Evolutionary conservation across 2,888 invertebrate species (phyloP), one percentile per base, ranked within the genome.

Genomic region (Seladonia tumulorum): DNA sequence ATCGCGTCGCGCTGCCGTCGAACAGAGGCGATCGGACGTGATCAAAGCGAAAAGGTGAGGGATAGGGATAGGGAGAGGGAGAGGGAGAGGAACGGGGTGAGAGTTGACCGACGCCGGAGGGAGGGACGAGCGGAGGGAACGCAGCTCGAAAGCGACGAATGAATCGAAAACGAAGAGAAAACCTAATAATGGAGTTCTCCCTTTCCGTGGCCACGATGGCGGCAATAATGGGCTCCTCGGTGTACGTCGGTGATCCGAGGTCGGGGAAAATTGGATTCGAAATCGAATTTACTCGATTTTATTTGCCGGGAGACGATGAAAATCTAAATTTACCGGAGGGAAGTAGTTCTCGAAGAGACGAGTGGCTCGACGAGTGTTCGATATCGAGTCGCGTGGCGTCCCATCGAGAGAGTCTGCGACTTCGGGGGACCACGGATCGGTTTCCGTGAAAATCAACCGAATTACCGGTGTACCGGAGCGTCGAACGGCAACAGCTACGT

Each of bases 201-300:
- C 80, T 85, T 77, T 77, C 63, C 71, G 72, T 78, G 82, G 57
- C 70, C 16, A 78, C 75, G 79, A 85, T 74, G 76, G 66, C 72
- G 81, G 82, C 87, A 89, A 87, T 88, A 88, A 89, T 89, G 81
- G 83, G 76, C 76, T 73, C 80, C 79, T 76, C 71, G 63, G 66
- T 78, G 73, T 70, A 75, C 82, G 74, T 47, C 83, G 75, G 68
- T 77, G 89, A 89, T 89, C 82, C 78, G 80, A 83, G 85, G 81
- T 86, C 79, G 72, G 60, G 79, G 83, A 82, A 87, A 85, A 88
- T 90, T 87, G 90, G 79, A 85, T 78, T 83, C 74, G 80, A 83
- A 82, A 82, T 82, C 85, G 81, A 90, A 90, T 90, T 87, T 90
- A 88, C 83, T 88, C 85, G 79, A 83, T 80, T 89, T 85, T 83